These are phyloP conservation scores for Oscheius sp. DNA, from an alignment of 1,140 invertebrate genomes.

Conservation along the genomic window DNA sequence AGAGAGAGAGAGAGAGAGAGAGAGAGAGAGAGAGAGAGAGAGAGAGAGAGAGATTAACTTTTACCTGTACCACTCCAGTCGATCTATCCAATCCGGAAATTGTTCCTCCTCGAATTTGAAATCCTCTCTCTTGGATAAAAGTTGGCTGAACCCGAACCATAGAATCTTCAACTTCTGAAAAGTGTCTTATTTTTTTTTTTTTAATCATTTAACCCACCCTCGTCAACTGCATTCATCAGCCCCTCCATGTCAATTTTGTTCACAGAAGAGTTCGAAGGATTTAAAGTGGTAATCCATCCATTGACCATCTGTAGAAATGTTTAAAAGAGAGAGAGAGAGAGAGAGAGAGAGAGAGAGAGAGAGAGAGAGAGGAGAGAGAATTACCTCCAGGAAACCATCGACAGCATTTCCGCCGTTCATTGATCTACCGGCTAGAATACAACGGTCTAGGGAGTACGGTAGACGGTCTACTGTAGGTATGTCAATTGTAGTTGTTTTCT, in stretches of 20 bases:
- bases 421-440: background rate
- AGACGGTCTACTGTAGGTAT: background rate
- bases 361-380: too few relatives aligned
- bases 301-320: too few relatives aligned
- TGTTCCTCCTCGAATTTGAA: background rate
- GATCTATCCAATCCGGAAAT: background rate
- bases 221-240: too few relatives aligned
- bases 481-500: background rate
- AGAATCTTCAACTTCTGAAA: background rate
- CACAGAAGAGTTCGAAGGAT: too few relatives aligned
- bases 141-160: background rate
- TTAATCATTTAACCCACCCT: too few relatives aligned
- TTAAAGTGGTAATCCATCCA: too few relatives aligned
- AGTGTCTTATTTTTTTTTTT: too few relatives aligned
- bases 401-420: conserved; percentile 2
- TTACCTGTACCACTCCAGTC: background rate
- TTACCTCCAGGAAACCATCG: background rate
- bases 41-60: background rate
- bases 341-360: too few relatives aligned
- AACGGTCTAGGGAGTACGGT: background rate
- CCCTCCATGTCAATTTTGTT: too few relatives aligned
- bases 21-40: background rate
- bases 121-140: background rate
- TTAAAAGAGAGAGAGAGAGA: too few relatives aligned
- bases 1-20: background rate